Evolutionary conservation across 2,113 vertebrate species (phyloP), one percentile per base, ranked within the genome.

Genomic region (Cavia aperea): DNA sequence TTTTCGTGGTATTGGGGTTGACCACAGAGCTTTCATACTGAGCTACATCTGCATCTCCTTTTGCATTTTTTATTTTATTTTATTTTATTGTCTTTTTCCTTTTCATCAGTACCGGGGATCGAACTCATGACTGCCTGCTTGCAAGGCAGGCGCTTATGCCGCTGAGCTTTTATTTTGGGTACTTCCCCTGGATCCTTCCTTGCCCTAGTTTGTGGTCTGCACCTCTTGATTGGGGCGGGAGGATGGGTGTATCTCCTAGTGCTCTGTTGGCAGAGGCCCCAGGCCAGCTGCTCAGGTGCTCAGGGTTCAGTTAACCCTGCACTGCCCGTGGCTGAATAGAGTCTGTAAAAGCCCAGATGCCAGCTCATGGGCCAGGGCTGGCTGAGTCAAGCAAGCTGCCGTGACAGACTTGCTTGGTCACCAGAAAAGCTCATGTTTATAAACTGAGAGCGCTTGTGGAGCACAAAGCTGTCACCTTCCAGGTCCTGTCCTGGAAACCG

Each of bases 381-480:
- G 13, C 51, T 63, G 14, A 11, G 31, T 66, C 36, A 0, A 62
- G 18, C 2, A 8, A 2, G 12, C 8, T 1, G 81, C 39, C 36
- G 3, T 1, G 51, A 36, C 21, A 4, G 65, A 4, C 12, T 51
- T 78, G 54, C 0, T 0, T 4, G 33, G 33, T 11, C 31, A 5
- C 2, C 0, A 5, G 46, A 19, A 18, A 51, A 70, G 14, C 0
- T 1, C 0, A 0, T 1, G 24, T 15, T 18, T 1, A 7, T 36
- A 12, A 9, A 43, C 16, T 46, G 46, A 43, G 33, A 36, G 65
- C 0, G 26, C 46, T 51, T 24, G 2, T 24, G 3, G 15, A 4
- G 26, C 0, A 0, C 1, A 46, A 49, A 63, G 75, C 54, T 26
- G 0, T 12, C 0, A 0, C 2, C 1, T 1, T 19, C 81, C 78